Conservation (phyloP, 1,140 invertebrate genomes). For the Wiebesia pumilae region DNA sequence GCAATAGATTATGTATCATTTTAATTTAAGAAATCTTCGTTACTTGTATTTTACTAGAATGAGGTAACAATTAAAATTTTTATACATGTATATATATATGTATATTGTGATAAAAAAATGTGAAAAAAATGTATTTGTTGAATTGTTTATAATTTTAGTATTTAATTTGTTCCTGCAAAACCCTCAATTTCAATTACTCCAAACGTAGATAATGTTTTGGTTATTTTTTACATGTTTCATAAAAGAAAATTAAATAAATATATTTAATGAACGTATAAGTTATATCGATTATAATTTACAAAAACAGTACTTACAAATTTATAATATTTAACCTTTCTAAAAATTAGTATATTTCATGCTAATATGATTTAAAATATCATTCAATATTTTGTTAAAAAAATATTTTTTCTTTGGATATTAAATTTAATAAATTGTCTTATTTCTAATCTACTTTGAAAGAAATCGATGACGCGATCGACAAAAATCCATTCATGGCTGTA, state of each 20-base stretch:
- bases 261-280: not conserved
- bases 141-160: not conserved
- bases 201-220: not conserved
- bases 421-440: not conserved
- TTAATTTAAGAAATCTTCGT: not conserved
- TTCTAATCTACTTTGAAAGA: slow-evolving; percentile 22
- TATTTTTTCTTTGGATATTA: not conserved
- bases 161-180: not conserved
- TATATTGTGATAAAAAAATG: slow-evolving; percentile 40
- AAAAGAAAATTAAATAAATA: not conserved
- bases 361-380: not conserved
- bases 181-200: not conserved
- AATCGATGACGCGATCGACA: slow-evolving; percentile 41
- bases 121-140: slow-evolving; percentile 4
- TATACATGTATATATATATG: slow-evolving; percentile 22
- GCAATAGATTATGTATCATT: not conserved
- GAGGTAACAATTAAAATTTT: not conserved
- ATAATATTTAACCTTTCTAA: not conserved
- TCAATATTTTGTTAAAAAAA: not conserved
- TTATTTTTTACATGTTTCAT: not conserved
- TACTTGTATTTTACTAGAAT: slow-evolving; percentile 32
- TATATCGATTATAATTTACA: not conserved
- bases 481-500: slow-evolving; percentile 42
- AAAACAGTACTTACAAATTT: not conserved
- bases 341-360: not conserved